Evolutionary conservation across 2,888 invertebrate species (phyloP).

Genomic region (Coecobrya sp.): DNA sequence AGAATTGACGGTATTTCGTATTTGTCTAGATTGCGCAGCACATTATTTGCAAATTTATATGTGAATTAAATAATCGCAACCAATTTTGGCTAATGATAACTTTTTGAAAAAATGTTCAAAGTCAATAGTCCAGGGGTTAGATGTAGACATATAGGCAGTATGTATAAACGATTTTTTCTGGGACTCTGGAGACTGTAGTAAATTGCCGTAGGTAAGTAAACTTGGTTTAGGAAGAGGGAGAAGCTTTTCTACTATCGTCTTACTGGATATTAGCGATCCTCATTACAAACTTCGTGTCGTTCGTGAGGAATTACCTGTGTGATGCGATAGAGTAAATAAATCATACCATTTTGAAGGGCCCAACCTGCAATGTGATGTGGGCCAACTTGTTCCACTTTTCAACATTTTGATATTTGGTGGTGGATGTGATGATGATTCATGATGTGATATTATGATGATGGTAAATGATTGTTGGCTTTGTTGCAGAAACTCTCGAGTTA

Average conservation of each 20-base stretch:
- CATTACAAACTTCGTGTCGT: slow-evolving; percentile 40
- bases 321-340: slow-evolving; percentile 24
- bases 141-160: not conserved
- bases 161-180: too few species aligned
- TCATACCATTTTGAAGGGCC: slow-evolving; percentile 48
- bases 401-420: not conserved
- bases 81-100: slow-evolving; percentile 19
- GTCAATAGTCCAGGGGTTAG: not conserved
- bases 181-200: not conserved
- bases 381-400: slow-evolving; percentile 47
- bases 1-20: not conserved
- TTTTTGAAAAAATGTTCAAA: not conserved
- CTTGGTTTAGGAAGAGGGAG: not conserved
- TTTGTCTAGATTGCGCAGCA: not conserved
- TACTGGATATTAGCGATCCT: not conserved
- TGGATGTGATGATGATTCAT: slow-evolving; percentile 1
- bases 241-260: not conserved
- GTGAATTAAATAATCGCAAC: not conserved
- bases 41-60: not conserved
- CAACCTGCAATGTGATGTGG: slow-evolving; percentile 15
- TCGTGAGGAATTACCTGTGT: slow-evolving; percentile 22
- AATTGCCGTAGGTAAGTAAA: slow-evolving; percentile 22
- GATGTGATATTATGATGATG: not conserved
- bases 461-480: slow-evolving; percentile 48
- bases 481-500: slow-evolving; percentile 36